Percentiles rank a stretch among this genome's conserved stretches.
Evolutionary conservation across 2,888 invertebrate species (phyloP).

Genomic region (Cecidostiba fungosa): DNA sequence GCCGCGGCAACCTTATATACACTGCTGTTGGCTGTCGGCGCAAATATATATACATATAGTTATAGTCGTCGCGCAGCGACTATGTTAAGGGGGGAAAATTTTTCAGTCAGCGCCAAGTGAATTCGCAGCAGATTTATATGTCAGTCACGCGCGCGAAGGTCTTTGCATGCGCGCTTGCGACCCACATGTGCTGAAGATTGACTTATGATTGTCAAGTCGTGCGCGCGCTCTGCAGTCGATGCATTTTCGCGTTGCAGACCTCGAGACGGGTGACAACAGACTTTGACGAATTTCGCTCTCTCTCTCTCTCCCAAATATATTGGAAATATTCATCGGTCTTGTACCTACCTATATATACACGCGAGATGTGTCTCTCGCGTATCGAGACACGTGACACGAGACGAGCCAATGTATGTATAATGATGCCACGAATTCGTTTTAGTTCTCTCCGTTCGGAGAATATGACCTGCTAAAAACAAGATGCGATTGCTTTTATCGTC

Average conservation of each 20-base stretch:
- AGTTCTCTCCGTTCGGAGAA: neutral
- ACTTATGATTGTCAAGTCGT: slow-evolving; percentile 53
- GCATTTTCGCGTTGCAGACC: neutral
- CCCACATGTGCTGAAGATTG: slow-evolving; percentile 47
- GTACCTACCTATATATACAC: neutral
- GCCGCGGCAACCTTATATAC: neutral
- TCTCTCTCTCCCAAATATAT: neutral
- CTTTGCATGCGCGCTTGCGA: slow-evolving; percentile 19
- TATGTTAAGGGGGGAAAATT: slow-evolving; percentile 53
- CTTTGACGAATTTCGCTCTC: slow-evolving; percentile 51
- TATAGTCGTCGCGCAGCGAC: neutral
- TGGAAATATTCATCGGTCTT: slow-evolving; percentile 43
- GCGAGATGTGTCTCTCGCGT: slow-evolving; percentile 3
- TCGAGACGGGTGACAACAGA: neutral
- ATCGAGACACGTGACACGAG: slow-evolving; percentile 29
- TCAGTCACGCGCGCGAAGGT: slow-evolving; percentile 54
- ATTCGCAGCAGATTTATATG: slow-evolving; percentile 57
- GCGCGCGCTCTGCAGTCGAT: slow-evolving; percentile 7
- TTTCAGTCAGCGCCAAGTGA: slow-evolving; percentile 58
- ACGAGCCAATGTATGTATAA: slow-evolving; percentile 39
- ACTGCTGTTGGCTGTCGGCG: neutral
- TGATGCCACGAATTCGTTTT: slow-evolving; percentile 40
- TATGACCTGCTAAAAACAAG: neutral
- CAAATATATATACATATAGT: neutral
- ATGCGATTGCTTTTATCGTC: slow-evolving; percentile 3